These are phyloP conservation scores for Eptesicus fuscus DNA, from an alignment of 2,113 vertebrate species.

Conservation along the genomic window DNA sequence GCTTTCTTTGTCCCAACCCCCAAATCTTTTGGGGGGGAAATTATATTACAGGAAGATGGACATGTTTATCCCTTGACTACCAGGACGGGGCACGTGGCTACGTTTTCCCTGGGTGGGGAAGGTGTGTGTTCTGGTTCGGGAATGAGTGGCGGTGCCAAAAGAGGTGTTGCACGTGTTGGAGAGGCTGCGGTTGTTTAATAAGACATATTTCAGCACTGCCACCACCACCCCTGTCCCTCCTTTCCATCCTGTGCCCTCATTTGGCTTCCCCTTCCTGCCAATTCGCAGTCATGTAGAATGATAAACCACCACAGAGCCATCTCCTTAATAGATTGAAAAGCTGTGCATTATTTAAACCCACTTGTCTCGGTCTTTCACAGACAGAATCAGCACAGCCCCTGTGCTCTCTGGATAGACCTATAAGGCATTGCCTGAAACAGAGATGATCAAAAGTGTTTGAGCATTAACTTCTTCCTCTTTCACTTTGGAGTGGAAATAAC, in stretches of 20 bases:
- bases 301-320: neutral
- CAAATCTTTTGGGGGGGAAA: neutral
- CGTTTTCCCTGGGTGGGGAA: neutral
- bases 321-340: neutral
- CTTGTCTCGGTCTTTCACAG: constrained; percentile 5
- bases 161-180: neutral
- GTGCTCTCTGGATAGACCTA: neutral
- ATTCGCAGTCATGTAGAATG: neutral
- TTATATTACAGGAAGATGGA: neutral
- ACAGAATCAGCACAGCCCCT: neutral
- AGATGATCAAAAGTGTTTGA: neutral
- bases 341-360: neutral
- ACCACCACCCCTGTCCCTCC: neutral
- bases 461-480: constrained; percentile 4
- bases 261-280: constrained; percentile 2
- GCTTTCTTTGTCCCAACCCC: neutral
- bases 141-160: neutral
- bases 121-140: neutral
- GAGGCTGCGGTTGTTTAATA: neutral
- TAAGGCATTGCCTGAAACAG: neutral
- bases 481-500: neutral
- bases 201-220: neutral
- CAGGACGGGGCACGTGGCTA: neutral
- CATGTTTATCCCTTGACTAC: neutral
- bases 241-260: neutral